Evolutionary conservation across 2,797 vertebrate genomes (phyloP).

Genomic region (Oreochromis mossambicus): DNA sequence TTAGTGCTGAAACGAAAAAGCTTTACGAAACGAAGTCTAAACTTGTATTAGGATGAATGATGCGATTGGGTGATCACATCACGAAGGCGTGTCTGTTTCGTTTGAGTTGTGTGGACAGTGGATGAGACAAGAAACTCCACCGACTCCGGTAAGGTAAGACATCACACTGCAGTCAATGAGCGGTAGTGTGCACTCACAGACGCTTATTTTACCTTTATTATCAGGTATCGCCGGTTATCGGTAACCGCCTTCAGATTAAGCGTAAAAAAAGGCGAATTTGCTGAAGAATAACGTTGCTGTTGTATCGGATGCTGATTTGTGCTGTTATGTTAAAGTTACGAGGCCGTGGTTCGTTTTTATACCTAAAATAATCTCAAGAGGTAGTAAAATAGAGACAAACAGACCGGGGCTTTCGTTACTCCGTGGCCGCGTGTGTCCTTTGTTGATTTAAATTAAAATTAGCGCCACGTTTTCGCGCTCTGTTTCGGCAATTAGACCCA

Average conservation of each 20-base stretch:
- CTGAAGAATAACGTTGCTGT: neutral
- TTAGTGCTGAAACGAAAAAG: neutral
- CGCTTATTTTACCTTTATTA: neutral
- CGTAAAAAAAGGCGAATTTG: neutral
- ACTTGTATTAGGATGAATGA: neutral
- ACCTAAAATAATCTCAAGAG: neutral
- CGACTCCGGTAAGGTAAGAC: neutral
- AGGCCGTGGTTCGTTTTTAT: neutral
- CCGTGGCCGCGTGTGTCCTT: neutral
- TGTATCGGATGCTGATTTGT: neutral
- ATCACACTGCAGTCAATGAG: fast-evolving
- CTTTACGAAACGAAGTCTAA: neutral
- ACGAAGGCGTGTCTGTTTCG: neutral
- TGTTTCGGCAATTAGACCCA: neutral
- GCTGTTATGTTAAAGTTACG: too few relatives aligned
- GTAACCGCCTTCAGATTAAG: neutral
- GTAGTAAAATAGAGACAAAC: neutral
- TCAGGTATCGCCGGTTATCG: too few relatives aligned
- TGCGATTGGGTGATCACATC: neutral
- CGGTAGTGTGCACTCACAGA: neutral
- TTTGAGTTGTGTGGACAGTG: fast-evolving
- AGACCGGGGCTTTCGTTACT: neutral
- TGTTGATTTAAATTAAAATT: neutral
- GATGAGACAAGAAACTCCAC: too few relatives aligned
- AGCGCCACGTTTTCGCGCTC: neutral